Conservation (phyloP, 1,140 invertebrate species). For the Apis cerana region DNA sequence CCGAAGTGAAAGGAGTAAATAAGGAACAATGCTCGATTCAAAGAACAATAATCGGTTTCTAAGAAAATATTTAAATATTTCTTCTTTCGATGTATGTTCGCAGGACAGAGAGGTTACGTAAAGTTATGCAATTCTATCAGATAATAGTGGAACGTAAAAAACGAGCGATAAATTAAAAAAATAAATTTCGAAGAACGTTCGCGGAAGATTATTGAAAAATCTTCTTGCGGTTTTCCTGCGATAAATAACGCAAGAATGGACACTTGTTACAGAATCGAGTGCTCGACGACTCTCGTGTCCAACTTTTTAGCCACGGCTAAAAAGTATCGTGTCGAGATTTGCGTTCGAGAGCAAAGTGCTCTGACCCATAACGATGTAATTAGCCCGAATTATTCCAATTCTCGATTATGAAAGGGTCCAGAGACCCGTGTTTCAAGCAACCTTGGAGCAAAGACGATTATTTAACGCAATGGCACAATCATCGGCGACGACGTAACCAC, state of each 20-base stretch:
- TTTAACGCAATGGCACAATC: constrained; percentile 63
- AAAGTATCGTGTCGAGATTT: background rate
- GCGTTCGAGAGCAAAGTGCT: background rate
- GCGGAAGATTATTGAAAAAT: background rate
- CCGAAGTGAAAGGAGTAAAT: too few species aligned
- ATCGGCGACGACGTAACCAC: constrained; percentile 54
- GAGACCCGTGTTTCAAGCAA: background rate
- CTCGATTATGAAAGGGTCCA: constrained; percentile 22
- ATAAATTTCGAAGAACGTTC: background rate
- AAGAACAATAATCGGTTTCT: too few species aligned
- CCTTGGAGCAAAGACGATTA: constrained; percentile 58
- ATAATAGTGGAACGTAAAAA: background rate
- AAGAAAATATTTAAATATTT: too few species aligned
- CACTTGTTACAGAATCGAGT: background rate
- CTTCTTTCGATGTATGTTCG: background rate
- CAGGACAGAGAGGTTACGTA: background rate
- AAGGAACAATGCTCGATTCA: too few species aligned
- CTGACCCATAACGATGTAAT: constrained; percentile 32
- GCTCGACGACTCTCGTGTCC: too few species aligned
- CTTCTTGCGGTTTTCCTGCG: background rate
- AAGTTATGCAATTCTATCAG: background rate
- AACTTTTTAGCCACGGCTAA: too few species aligned
- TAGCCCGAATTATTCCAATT: constrained; percentile 2
- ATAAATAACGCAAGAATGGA: too few species aligned
- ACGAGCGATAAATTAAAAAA: background rate